phyloP scores from a whole-genome alignment of 2,888 invertebrate genomes.

The Erpobdella octoculata region DNA sequence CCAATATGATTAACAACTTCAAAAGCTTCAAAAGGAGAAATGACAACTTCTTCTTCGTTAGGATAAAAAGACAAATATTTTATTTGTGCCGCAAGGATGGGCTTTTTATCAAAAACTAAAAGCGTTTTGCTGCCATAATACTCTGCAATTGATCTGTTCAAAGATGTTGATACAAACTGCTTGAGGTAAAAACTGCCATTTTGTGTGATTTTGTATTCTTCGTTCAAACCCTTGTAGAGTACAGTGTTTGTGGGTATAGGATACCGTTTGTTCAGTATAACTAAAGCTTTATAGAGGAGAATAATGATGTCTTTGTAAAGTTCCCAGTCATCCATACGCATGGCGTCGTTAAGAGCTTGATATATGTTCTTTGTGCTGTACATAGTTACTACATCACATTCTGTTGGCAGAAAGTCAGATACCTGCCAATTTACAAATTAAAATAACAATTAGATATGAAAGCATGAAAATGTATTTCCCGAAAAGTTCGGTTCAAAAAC shows the following conservation, averaged over 20 bases:
- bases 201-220: not conserved
- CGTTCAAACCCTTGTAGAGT: constrained; percentile 1
- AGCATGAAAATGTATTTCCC: no score
- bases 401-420: no score
- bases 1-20: not conserved
- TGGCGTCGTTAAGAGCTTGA: no score
- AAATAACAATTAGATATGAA: no score
- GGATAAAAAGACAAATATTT: not conserved
- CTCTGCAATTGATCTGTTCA: not conserved
- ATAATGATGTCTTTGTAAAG: not conserved
- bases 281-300: not conserved
- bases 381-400: no score
- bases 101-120: no score
- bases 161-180: not conserved
- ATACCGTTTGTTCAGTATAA: not conserved
- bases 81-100: not conserved
- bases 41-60: not conserved
- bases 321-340: no score
- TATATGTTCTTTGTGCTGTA: no score
- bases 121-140: not conserved
- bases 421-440: no score
- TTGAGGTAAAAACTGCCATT: not conserved
- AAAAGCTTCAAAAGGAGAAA: not conserved
- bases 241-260: not conserved
- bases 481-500: no score